phyloP scores from a whole-genome alignment of 2,888 invertebrate genomes.

The Catocala fraxini region DNA sequence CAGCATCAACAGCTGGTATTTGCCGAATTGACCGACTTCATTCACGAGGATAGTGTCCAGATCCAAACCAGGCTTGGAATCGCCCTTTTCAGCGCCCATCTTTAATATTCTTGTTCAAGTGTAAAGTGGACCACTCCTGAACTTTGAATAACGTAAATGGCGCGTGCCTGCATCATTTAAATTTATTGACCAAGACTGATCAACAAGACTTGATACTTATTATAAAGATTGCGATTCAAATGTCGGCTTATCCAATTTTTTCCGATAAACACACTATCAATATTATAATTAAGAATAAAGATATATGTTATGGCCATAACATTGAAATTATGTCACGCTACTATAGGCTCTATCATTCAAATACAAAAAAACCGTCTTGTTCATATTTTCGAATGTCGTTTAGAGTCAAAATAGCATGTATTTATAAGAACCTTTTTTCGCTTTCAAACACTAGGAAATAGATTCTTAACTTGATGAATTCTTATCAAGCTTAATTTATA shows the following conservation, averaged over 20 bases:
- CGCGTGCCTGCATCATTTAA: not conserved
- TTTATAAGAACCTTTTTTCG: too few relatives aligned
- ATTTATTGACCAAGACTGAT: conserved; percentile 10
- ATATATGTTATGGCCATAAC: not conserved
- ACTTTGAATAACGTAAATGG: not conserved
- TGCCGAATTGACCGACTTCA: conserved; percentile 79
- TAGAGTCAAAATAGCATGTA: too few relatives aligned
- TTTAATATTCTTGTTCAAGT: not conserved
- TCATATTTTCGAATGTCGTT: too few relatives aligned
- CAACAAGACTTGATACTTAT: conserved; percentile 1
- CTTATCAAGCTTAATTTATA: too few relatives aligned
- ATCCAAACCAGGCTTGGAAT: conserved; percentile 58
- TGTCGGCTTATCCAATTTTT: conserved; percentile 20
- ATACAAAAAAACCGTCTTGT: too few relatives aligned
- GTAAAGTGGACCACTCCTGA: not conserved
- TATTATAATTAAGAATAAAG: conserved; percentile 12
- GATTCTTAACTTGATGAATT: too few relatives aligned
- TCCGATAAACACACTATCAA: conserved; percentile 30
- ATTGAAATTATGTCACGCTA: too few relatives aligned
- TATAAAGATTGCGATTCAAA: conserved; percentile 14
- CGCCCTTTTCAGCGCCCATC: conserved; percentile 60
- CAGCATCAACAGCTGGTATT: conserved; percentile 74
- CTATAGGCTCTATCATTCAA: too few relatives aligned
- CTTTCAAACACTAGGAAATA: too few relatives aligned
- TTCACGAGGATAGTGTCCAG: conserved; percentile 73